Evolutionary conservation across 2,888 invertebrate genomes (phyloP).

Genomic region (Heteromyza rotundicornis): DNA sequence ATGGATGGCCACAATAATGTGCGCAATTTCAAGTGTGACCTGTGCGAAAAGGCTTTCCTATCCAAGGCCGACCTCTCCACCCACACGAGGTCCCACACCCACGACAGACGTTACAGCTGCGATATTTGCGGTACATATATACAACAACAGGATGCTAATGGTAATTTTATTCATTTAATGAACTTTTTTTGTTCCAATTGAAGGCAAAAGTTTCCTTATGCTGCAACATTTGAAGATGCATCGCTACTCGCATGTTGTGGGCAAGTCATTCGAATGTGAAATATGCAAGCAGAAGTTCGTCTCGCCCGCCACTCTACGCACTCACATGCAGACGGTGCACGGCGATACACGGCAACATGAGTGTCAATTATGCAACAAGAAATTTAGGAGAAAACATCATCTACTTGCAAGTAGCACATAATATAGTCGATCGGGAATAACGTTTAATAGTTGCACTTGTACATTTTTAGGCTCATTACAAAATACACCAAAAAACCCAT

Average conservation of each 20-base stretch:
- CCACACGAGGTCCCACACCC: constrained; percentile 43
- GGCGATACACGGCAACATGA: constrained; percentile 38
- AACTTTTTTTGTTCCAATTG: constrained; percentile 3
- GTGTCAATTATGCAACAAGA: constrained; percentile 42
- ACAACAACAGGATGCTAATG: no score
- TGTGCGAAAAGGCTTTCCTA: constrained; percentile 44
- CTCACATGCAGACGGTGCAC: constrained; percentile 45
- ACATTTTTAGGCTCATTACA: constrained; percentile 38
- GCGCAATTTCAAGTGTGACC: constrained; percentile 44
- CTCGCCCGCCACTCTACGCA: constrained; percentile 44
- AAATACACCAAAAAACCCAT: constrained; percentile 33
- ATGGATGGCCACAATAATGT: constrained; percentile 45
- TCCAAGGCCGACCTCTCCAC: constrained; percentile 43
- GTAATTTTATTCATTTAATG: not conserved
- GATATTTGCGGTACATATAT: constrained; percentile 42
- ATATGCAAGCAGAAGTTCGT: constrained; percentile 44
- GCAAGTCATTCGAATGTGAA: constrained; percentile 41
- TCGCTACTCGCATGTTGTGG: constrained; percentile 44
- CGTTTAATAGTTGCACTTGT: not conserved
- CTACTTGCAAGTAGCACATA: constrained; percentile 37
- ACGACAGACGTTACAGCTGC: constrained; percentile 45
- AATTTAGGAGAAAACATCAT: constrained; percentile 50
- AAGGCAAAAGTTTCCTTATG: constrained; percentile 44
- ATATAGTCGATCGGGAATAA: no score
- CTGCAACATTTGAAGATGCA: constrained; percentile 48